Percentiles rank a stretch among this genome's conserved stretches.
Evolutionary conservation across 2,113 vertebrate species (phyloP).

Genomic region (Heptranchias perlo): DNA sequence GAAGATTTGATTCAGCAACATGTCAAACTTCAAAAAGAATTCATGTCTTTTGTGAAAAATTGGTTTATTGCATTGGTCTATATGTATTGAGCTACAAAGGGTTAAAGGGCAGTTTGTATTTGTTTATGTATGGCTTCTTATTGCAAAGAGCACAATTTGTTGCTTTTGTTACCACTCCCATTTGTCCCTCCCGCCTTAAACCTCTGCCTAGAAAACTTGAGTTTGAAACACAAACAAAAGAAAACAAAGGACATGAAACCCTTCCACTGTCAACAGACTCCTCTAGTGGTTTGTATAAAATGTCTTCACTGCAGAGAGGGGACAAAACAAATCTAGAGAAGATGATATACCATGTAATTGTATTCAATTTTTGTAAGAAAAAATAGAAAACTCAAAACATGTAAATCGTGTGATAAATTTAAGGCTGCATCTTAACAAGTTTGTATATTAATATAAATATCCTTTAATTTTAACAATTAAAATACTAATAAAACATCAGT

Average conservation of each 20-base stretch:
- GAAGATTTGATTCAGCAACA: slow-evolving; percentile 9
- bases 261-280: background rate
- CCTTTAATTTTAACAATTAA: slow-evolving; percentile 33
- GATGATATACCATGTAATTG: background rate
- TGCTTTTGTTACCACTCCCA: background rate
- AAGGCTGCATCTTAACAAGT: slow-evolving; percentile 11
- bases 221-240: slow-evolving; percentile 14
- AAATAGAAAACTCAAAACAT: slow-evolving; percentile 10
- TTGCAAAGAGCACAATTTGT: background rate
- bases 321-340: background rate
- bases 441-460: slow-evolving; percentile 16
- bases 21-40: background rate
- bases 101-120: background rate
- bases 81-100: background rate
- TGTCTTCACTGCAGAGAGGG: background rate
- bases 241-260: slow-evolving; percentile 1
- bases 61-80: background rate
- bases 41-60: slow-evolving; percentile 13
- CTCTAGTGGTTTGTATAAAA: slow-evolving; percentile 8
- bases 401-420: slow-evolving; percentile 32
- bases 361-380: slow-evolving; percentile 9
- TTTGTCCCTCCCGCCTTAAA: slow-evolving; percentile 32
- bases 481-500: slow-evolving; percentile 21
- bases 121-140: background rate
- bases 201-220: background rate